A percentile compares a stretch with the other conserved stretches of the same genome.
Conservation (phyloP, 2,113 vertebrate species). For the Daphoenositta chrysoptera region DNA sequence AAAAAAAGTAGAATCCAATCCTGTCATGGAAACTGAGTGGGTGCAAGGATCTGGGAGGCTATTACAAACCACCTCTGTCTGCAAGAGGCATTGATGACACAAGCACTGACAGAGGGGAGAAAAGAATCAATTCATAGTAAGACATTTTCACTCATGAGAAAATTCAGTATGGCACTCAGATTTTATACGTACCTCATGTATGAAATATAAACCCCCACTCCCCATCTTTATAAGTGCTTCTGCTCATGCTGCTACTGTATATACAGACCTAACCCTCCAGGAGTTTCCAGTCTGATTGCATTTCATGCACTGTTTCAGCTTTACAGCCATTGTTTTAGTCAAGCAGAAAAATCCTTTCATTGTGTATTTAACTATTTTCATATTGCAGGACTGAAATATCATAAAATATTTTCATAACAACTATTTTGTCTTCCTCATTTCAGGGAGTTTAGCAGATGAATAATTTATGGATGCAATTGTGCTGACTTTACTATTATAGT, state of each 20-base stretch:
- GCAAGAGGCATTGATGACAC: constrained; percentile 2
- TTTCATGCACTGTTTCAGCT: constrained; percentile 20
- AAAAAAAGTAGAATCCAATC: background rate
- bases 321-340: background rate
- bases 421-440: background rate
- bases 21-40: constrained; percentile 11
- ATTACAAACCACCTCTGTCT: background rate
- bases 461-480: background rate
- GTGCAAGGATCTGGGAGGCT: background rate
- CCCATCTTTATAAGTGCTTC: background rate
- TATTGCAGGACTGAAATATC: background rate
- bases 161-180: background rate
- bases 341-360: background rate
- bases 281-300: constrained; percentile 2
- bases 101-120: background rate
- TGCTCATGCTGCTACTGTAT: background rate
- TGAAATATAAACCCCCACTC: background rate
- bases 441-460: background rate
- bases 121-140: background rate
- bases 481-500: background rate
- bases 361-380: background rate
- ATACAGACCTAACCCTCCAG: background rate
- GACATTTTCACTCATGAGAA: background rate
- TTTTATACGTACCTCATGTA: background rate
- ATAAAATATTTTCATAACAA: background rate